Evolutionary conservation across 1,140 invertebrate species (phyloP), one percentile per base, ranked within the genome.

Genomic region (Marisa cornuarietis): DNA sequence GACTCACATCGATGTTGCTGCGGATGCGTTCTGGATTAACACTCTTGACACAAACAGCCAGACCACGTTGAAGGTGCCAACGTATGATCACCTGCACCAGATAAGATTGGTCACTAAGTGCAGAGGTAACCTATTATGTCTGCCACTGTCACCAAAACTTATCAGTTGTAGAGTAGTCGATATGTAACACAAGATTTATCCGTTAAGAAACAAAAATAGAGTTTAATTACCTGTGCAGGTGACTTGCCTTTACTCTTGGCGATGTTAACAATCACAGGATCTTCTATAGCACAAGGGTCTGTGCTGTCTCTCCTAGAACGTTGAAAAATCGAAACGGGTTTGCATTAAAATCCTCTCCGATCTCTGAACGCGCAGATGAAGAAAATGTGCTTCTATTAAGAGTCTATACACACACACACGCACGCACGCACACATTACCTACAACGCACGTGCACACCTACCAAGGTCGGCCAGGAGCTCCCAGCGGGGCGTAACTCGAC

Each of bases 161-260:
- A 42, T 42, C 31, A 42, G 31, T 42, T 42, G 2, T 42, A 42
- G 31, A 42, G 31, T 42, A 42, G 31, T 42, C 6, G 31, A 42
- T 42, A 42, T 42, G 2, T 42, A 42, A 42, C 31, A 42, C 31
- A 42, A 42, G 31, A 42, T 42, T 42, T 42, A 42, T 42, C 3
- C 31, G 2, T 42, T 42, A 42, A 42, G 31, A 42, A 6, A 42
- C 3, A 6, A 42, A 42, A 42, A 42, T 6, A 31, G 4, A 22
- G 31, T 1, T 69, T 18, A 54, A 42, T 58, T 81, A 98, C 91
- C 92, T 97, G 96, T 11, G 95, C 95, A 8, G 95, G 90, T 3
- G 94, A 93, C 90, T 95, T 96, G 10, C 92, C 91, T 87, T 96
- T 93, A n/a, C 92, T 92, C 22, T 92, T 87, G 0, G 95, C 95